A percentile compares a stretch with the other conserved stretches of the same genome.
Evolutionary conservation across 1,140 invertebrate species (phyloP).

Genomic region (Leptopilina boulardi): DNA sequence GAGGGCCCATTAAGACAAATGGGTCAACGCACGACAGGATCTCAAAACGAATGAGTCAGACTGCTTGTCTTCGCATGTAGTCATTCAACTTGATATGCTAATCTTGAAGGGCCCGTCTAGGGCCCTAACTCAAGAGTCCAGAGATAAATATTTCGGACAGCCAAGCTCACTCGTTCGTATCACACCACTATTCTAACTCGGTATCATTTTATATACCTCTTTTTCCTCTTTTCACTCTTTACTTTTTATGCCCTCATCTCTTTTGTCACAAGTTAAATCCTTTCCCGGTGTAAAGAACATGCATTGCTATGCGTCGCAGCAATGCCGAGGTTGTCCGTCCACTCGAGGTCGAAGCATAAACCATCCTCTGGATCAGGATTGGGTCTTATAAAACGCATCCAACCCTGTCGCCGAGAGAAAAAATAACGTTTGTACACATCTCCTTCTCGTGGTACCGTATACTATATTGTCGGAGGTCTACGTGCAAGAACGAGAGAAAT

Average conservation of each 20-base stretch:
- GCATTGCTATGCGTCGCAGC: conserved; percentile 64
- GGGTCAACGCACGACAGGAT: conserved; percentile 45
- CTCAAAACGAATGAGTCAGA: conserved; percentile 48
- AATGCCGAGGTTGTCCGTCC: conserved; percentile 55
- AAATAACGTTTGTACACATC: conserved; percentile 45
- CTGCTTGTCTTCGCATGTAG: conserved; percentile 42
- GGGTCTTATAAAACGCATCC: conserved; percentile 51
- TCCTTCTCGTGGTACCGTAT: conserved; percentile 48
- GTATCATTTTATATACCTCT: conserved; percentile 22
- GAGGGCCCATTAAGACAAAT: conserved; percentile 43
- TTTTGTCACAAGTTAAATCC: conserved; percentile 1
- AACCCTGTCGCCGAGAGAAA: conserved; percentile 43
- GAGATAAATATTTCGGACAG: conserved; percentile 49
- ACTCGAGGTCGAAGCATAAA: conserved; percentile 65
- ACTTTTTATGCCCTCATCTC: conserved; percentile 42
- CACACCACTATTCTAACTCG: conserved; percentile 34
- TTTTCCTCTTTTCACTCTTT: conserved; percentile 38
- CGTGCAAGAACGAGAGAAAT: conserved; percentile 64
- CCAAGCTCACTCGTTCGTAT: conserved; percentile 38
- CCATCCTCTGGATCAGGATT: conserved; percentile 60
- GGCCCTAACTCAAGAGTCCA: neutral
- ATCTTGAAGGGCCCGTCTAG: conserved; percentile 41
- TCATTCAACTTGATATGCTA: conserved; percentile 51
- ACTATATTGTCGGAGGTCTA: conserved; percentile 40
- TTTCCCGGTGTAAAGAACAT: conserved; percentile 47